Percentiles rank a stretch among this genome's conserved stretches.
Conservation (phyloP, 2,888 invertebrate species). For the Tiphia femorata region DNA sequence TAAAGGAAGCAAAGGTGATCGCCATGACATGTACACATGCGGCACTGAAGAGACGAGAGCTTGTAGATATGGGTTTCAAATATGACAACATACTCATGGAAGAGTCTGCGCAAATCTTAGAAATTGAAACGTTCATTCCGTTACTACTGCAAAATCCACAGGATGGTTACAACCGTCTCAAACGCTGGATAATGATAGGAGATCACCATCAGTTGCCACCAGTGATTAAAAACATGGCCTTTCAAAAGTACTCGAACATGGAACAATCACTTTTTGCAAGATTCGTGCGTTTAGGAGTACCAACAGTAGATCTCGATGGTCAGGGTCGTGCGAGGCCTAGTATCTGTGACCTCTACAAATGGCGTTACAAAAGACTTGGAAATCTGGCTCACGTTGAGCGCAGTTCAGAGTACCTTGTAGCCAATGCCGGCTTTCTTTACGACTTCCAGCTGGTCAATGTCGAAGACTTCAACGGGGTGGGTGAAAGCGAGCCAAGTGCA, state of each 20-base stretch:
- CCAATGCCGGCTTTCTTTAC: slow-evolving; percentile 92
- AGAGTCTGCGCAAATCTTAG: slow-evolving; percentile 98
- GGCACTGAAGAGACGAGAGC: slow-evolving; percentile 94
- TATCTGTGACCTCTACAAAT: slow-evolving; percentile 94
- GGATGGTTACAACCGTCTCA: slow-evolving; percentile 94
- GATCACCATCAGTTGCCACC: slow-evolving; percentile 99
- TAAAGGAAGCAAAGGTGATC: slow-evolving; percentile 99
- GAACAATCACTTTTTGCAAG: slow-evolving; percentile 98
- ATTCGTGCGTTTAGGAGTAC: slow-evolving; percentile 95
- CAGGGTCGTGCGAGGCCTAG: slow-evolving; percentile 95
- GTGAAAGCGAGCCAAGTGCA: slow-evolving; percentile 97
- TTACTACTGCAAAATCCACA: slow-evolving; percentile 97
- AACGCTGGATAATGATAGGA: slow-evolving; percentile 99
- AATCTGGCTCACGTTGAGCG: slow-evolving; percentile 91
- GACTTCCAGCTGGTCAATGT: slow-evolving; percentile 98
- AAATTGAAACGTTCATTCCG: slow-evolving; percentile 99
- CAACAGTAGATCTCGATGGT: slow-evolving; percentile 96
- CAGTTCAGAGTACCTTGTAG: slow-evolving; percentile 86
- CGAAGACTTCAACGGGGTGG: slow-evolving; percentile 95
- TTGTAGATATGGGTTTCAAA: slow-evolving; percentile 95
- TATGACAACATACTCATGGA: slow-evolving; percentile 99
- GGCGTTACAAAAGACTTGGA: slow-evolving; percentile 96
- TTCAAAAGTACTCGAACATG: slow-evolving; percentile 99
- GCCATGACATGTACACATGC: slow-evolving; percentile 99
- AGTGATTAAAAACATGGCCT: slow-evolving; percentile 99